phyloP scores from a whole-genome alignment of 2,888 invertebrate genomes.

The Heteromurus nitidus region DNA sequence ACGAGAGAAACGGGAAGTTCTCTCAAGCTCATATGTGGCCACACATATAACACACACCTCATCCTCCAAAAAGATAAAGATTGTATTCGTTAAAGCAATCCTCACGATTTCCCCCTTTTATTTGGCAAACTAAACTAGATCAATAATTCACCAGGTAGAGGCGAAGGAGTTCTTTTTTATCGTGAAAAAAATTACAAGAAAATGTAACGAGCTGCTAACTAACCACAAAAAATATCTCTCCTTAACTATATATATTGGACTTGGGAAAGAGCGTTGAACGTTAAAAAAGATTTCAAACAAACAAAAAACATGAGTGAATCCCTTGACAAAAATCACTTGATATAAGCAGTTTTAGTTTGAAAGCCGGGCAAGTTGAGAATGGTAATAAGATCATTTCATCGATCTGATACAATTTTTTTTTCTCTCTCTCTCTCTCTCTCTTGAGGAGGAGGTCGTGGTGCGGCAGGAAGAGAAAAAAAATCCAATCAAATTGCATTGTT shows the following conservation, averaged over 20 bases:
- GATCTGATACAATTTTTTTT: slow-evolving; percentile 51
- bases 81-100: slow-evolving; percentile 20
- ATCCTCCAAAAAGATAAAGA: neutral
- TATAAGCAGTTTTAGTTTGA: slow-evolving; percentile 1
- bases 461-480: slow-evolving; percentile 43
- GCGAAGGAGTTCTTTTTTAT: neutral
- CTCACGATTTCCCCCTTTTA: slow-evolving; percentile 50
- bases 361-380: slow-evolving; percentile 51
- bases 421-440: neutral
- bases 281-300: neutral
- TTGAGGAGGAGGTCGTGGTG: slow-evolving; percentile 57
- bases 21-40: no score
- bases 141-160: slow-evolving; percentile 58
- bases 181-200: slow-evolving; percentile 32
- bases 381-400: slow-evolving; percentile 38
- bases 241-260: neutral
- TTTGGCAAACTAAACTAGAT: slow-evolving; percentile 63
- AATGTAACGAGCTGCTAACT: slow-evolving; percentile 61
- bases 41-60: no score
- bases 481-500: slow-evolving; percentile 64
- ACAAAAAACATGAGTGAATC: slow-evolving; percentile 8
- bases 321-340: neutral
- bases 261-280: neutral
- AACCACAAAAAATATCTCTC: slow-evolving; percentile 45
- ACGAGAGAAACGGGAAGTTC: neutral